Percentiles rank a stretch among this genome's conserved stretches.
phyloP scores from a whole-genome alignment of 2,888 invertebrate genomes.

The Drosophila fulvimacula region DNA sequence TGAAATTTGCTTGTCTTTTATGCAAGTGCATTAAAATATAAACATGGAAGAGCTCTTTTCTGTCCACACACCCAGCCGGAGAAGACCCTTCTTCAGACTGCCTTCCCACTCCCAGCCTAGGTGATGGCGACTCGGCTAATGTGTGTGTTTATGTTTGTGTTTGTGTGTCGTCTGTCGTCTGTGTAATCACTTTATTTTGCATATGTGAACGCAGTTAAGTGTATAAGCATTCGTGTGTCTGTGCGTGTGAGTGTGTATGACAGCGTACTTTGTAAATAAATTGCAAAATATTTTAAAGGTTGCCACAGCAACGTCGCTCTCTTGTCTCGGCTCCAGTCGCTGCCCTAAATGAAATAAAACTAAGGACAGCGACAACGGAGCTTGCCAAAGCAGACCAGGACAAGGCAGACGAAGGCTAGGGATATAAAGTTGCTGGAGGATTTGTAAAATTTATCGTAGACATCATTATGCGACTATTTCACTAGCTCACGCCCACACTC shows the following conservation, averaged over 20 bases:
- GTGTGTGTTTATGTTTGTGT: constrained; percentile 13
- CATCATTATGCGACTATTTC: constrained; percentile 77
- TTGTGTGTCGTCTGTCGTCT: constrained; percentile 31
- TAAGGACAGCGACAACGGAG: constrained; percentile 38
- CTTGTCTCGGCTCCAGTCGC: constrained; percentile 4
- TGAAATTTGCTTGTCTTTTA: constrained; percentile 63
- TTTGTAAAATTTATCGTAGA: constrained; percentile 77
- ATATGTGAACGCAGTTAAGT: constrained; percentile 70
- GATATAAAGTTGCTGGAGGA: constrained; percentile 60
- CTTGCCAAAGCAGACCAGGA: constrained; percentile 11
- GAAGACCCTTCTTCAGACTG: constrained; percentile 9
- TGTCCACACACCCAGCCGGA: neutral
- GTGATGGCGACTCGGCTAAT: constrained; percentile 14
- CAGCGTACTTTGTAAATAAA: constrained; percentile 60
- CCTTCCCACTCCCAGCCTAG: constrained; percentile 13
- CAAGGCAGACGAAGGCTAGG: constrained; percentile 11
- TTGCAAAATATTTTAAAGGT: constrained; percentile 79
- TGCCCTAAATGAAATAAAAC: constrained; percentile 59
- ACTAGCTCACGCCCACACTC: constrained; percentile 32
- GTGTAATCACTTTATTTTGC: constrained; percentile 78
- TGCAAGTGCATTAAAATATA: constrained; percentile 65
- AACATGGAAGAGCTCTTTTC: constrained; percentile 46
- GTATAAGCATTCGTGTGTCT: constrained; percentile 46
- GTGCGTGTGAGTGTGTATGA: constrained; percentile 29
- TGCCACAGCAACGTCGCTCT: constrained; percentile 60